phyloP scores from a whole-genome alignment of 2,113 vertebrate species.

The Notarius lentiginosus region DNA sequence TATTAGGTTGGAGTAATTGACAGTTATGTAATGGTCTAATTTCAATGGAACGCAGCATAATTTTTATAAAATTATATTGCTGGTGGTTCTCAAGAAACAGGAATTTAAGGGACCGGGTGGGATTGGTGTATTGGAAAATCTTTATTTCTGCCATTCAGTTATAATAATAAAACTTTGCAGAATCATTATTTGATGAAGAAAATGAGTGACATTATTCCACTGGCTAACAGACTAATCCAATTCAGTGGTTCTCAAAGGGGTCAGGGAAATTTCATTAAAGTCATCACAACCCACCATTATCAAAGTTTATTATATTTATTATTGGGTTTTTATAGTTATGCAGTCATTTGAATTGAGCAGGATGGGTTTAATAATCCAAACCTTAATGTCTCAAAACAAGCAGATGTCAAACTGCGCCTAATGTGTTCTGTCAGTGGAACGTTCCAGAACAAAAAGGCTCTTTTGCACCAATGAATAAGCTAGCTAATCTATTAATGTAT shows the following conservation, averaged over 20 bases:
- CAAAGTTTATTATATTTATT: neutral
- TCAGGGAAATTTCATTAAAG: neutral
- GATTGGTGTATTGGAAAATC: conserved; percentile 43
- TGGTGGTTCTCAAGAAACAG: conserved; percentile 34
- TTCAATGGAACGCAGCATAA: conserved; percentile 66
- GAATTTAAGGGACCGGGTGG: conserved; percentile 17
- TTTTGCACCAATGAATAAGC: neutral
- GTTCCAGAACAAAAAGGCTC: neutral
- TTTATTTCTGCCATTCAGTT: conserved; percentile 54
- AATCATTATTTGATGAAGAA: conserved; percentile 9
- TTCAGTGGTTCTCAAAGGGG: neutral
- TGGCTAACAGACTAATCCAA: neutral
- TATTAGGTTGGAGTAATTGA: conserved; percentile 55
- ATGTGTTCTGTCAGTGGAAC: neutral
- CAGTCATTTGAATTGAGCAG: neutral
- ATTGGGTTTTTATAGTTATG: neutral
- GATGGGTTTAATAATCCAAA: neutral
- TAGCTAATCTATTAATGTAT: neutral
- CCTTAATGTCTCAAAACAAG: neutral
- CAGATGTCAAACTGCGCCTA: neutral
- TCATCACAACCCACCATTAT: neutral
- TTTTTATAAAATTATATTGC: conserved; percentile 67
- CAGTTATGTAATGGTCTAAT: conserved; percentile 66
- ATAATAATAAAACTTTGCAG: conserved; percentile 50
- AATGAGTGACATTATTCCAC: neutral